These are phyloP conservation scores for Heliconius erato DNA, from an alignment of 2,888 invertebrate genomes.

Conservation along the genomic window DNA sequence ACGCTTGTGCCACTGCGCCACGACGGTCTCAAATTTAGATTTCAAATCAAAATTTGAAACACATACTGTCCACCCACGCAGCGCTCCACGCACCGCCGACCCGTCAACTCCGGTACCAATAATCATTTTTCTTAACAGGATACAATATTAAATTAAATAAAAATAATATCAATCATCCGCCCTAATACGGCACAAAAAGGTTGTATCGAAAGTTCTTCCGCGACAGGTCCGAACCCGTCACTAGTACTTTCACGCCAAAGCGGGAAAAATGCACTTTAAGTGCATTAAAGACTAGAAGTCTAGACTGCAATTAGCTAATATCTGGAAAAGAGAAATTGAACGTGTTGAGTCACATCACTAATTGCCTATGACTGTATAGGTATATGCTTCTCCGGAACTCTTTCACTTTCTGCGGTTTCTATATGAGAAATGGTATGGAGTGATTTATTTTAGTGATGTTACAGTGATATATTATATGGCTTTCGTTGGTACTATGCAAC, in stretches of 20 bases:
- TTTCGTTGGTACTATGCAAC: neutral
- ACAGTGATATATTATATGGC: neutral
- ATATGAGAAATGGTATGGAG: neutral
- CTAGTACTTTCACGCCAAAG: constrained; percentile 51
- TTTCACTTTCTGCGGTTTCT: constrained; percentile 21
- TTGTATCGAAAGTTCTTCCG: constrained; percentile 46
- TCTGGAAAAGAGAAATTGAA: constrained; percentile 22
- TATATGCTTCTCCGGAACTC: constrained; percentile 23
- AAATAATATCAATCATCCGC: constrained; percentile 5
- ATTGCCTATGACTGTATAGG: constrained; percentile 14
- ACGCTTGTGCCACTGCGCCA: no score
- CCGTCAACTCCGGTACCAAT: constrained; percentile 33
- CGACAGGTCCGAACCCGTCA: constrained; percentile 38
- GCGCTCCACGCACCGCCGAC: constrained; percentile 10
- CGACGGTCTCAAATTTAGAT: neutral
- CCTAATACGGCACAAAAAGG: constrained; percentile 20
- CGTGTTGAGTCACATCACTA: constrained; percentile 29
- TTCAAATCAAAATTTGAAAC: neutral
- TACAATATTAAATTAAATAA: neutral
- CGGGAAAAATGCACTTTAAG: constrained; percentile 46
- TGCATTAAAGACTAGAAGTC: constrained; percentile 15
- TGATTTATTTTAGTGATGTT: constrained; percentile 7
- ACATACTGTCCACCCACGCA: constrained; percentile 12
- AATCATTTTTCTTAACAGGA: constrained; percentile 20
- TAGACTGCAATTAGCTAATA: constrained; percentile 29